Evolutionary conservation across 1,140 invertebrate species (phyloP).

Genomic region (Ips nitidus): DNA sequence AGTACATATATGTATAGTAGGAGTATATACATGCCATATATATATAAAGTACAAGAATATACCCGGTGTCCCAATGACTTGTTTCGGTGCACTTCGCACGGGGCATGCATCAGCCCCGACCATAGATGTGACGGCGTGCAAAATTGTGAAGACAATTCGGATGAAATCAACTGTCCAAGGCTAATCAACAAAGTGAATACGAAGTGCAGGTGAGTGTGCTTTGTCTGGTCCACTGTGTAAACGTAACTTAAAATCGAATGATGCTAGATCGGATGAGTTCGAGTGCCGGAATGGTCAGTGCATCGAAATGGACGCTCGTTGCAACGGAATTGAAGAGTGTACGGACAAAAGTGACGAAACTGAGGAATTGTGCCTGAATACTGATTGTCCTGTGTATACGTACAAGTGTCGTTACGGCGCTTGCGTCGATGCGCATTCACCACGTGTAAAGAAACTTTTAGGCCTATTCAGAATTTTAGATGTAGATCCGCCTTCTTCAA

Average conservation of each 20-base stretch:
- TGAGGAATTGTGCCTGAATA: conserved; percentile 42
- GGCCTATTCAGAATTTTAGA: neutral
- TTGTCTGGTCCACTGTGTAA: neutral
- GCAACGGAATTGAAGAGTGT: conserved; percentile 58
- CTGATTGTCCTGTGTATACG: conserved; percentile 40
- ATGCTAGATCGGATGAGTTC: conserved; percentile 50
- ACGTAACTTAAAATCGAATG: too few relatives aligned
- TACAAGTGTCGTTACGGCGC: conserved; percentile 48
- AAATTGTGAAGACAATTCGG: conserved; percentile 61
- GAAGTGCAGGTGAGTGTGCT: conserved; percentile 33
- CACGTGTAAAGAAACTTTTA: too few relatives aligned
- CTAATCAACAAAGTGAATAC: conserved; percentile 4
- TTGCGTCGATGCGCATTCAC: conserved; percentile 40
- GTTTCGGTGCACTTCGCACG: conserved; percentile 57
- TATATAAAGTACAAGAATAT: conserved; percentile 10
- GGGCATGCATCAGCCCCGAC: conserved; percentile 56
- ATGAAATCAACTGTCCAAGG: conserved; percentile 54
- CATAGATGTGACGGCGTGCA: conserved; percentile 59
- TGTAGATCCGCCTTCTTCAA: too few relatives aligned
- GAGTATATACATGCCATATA: too few relatives aligned
- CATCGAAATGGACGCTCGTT: conserved; percentile 57
- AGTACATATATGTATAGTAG: too few relatives aligned
- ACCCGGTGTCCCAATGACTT: conserved; percentile 41
- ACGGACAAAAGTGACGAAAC: conserved; percentile 65
- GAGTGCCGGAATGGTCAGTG: conserved; percentile 60